phyloP scores from a whole-genome alignment of 2,797 vertebrate species.

The Aphelocoma californica region DNA sequence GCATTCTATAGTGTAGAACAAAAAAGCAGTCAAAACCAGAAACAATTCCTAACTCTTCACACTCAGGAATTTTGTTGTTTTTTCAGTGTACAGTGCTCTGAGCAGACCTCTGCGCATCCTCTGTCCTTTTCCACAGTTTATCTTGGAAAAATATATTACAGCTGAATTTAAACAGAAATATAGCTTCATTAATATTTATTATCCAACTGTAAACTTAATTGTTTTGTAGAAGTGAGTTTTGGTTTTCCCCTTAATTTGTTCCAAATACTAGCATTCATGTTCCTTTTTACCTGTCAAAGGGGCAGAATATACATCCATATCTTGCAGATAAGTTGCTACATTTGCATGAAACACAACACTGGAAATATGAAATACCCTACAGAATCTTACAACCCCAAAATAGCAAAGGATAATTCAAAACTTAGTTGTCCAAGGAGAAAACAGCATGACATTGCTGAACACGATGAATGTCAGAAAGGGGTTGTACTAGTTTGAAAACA shows the following conservation, averaged over 20 bases:
- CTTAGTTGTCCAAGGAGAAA: background rate
- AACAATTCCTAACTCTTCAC: background rate
- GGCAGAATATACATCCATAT: background rate
- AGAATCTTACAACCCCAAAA: background rate
- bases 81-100: background rate
- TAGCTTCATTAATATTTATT: background rate
- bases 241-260: background rate
- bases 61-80: background rate
- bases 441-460: background rate
- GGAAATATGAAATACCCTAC: background rate
- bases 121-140: background rate
- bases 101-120: background rate
- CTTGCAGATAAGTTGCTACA: background rate
- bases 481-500: no score
- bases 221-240: background rate
- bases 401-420: background rate
- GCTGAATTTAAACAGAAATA: background rate
- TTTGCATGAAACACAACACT: background rate
- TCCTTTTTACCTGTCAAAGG: background rate
- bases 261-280: background rate
- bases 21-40: background rate
- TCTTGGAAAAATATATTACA: background rate
- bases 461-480: background rate
- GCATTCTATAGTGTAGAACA: background rate
- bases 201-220: background rate